These are phyloP conservation scores for Cylindroiulus punctatus DNA, from an alignment of 2,888 invertebrate genomes.

Conservation along the genomic window DNA sequence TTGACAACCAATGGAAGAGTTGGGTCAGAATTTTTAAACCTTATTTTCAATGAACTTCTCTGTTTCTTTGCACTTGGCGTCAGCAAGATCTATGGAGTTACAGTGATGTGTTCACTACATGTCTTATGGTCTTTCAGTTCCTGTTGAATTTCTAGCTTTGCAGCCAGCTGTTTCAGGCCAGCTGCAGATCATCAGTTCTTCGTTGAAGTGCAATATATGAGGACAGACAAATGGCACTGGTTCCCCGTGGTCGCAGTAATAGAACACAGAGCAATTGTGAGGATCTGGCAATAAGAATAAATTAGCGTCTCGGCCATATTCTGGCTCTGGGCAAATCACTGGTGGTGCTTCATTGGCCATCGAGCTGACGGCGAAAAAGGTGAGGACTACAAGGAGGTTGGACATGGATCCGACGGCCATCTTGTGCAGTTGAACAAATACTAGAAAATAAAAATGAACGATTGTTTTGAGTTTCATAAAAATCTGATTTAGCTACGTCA, in stretches of 20 bases:
- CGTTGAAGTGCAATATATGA: background rate
- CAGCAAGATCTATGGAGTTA: too few relatives aligned
- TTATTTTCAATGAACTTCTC: too few relatives aligned
- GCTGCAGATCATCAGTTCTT: background rate
- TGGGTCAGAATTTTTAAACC: too few relatives aligned
- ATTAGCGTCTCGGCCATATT: constrained; percentile 2
- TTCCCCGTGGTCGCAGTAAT: background rate
- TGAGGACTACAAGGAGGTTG: background rate
- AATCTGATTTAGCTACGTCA: background rate
- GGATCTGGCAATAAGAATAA: background rate
- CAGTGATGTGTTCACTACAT: too few relatives aligned
- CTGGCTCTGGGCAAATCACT: background rate
- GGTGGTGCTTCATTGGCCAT: background rate
- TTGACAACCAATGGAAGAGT: too few relatives aligned
- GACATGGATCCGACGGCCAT: background rate
- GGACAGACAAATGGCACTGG: background rate
- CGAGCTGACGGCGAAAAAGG: background rate
- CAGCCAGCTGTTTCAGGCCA: background rate
- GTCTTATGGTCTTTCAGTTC: too few relatives aligned
- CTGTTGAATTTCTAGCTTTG: too few relatives aligned
- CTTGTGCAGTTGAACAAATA: background rate
- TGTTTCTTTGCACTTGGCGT: too few relatives aligned
- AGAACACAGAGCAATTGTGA: background rate
- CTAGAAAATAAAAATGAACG: background rate
- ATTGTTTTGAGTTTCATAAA: too few relatives aligned